phyloP scores from a whole-genome alignment of 1,140 invertebrate species.

The Drosophila nigromelanica region DNA sequence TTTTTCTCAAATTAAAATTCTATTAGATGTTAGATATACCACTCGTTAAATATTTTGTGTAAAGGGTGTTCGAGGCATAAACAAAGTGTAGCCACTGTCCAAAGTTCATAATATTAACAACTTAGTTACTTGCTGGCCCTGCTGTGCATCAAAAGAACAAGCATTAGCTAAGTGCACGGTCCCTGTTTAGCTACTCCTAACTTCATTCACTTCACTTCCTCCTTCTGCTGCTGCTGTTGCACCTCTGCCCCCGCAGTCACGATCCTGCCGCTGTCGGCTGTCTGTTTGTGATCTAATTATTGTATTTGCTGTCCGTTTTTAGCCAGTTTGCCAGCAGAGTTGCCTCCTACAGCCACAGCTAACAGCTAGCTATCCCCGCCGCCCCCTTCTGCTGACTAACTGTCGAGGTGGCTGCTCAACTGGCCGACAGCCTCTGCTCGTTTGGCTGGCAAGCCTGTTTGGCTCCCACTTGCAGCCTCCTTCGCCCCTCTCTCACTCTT shows the following conservation, averaged over 20 bases:
- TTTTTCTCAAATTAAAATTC: too few relatives aligned
- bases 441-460: constrained; percentile 52
- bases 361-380: background rate
- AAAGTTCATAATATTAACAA: constrained; percentile 49
- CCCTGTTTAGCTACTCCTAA: constrained; percentile 33
- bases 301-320: constrained; percentile 79
- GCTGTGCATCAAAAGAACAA: constrained; percentile 22
- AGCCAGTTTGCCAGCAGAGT: constrained; percentile 52
- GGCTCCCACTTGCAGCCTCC: constrained; percentile 17
- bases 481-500: background rate
- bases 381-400: background rate
- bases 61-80: constrained; percentile 21
- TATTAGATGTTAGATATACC: too few relatives aligned
- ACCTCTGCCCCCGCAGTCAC: constrained; percentile 33
- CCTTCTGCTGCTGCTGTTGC: background rate
- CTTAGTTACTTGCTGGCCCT: constrained; percentile 42
- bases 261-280: constrained; percentile 59
- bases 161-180: constrained; percentile 6
- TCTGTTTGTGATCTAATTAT: constrained; percentile 78
- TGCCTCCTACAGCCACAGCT: constrained; percentile 34
- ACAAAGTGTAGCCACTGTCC: constrained; percentile 14
- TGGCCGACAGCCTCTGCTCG: constrained; percentile 32
- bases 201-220: constrained; percentile 44
- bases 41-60: background rate
- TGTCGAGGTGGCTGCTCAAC: constrained; percentile 8